Conservation (phyloP, 2,797 vertebrate species). For the Garrulus glandarius region DNA sequence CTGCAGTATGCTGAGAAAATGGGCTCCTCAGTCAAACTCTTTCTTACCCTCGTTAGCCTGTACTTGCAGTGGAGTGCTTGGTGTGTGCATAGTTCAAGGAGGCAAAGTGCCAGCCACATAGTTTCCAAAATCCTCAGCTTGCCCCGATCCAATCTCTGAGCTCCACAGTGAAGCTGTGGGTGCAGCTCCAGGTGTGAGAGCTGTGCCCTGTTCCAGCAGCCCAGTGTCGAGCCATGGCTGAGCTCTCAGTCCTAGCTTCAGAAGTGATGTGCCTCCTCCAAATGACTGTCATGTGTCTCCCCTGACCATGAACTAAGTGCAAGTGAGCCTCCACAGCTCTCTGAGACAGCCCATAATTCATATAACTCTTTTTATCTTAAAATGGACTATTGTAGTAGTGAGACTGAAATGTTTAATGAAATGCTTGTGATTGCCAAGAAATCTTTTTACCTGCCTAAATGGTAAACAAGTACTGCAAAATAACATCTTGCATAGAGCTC, state of each 20-base stretch:
- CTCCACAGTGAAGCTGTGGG: rapidly evolving
- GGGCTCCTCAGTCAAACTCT: not conserved
- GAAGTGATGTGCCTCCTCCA: not conserved
- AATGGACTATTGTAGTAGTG: not conserved
- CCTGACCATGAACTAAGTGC: not conserved
- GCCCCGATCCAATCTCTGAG: not conserved
- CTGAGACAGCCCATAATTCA: not conserved
- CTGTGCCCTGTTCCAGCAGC: not conserved
- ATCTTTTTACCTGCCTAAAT: not conserved
- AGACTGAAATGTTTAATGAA: not conserved
- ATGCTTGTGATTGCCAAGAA: not conserved
- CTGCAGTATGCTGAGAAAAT: not conserved
- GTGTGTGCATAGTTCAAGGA: not conserved
- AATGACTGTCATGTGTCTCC: not conserved
- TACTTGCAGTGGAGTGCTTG: not conserved
- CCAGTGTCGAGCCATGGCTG: not conserved
- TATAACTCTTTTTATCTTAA: not conserved
- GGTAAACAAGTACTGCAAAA: not conserved
- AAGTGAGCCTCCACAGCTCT: not conserved
- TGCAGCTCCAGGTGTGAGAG: not conserved
- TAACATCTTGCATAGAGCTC: not conserved
- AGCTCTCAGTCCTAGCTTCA: not conserved
- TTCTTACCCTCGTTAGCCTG: not conserved
- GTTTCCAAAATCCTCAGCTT: not conserved
- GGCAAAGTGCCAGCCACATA: not conserved